A percentile compares a stretch with the other conserved stretches of the same genome.
Conservation (phyloP, 2,888 invertebrate genomes). For the Charanyca ferruginea region DNA sequence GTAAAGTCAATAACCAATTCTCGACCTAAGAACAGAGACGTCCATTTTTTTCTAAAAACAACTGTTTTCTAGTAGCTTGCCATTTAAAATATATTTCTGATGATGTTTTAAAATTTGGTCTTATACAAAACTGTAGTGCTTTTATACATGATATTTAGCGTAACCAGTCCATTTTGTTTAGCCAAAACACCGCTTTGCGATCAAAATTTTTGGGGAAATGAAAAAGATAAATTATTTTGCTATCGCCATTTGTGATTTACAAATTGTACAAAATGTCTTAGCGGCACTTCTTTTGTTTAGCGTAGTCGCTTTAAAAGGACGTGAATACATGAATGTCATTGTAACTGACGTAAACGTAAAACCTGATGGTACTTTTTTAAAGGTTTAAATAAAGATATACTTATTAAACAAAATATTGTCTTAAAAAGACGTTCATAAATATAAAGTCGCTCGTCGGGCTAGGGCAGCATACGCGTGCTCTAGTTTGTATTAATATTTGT, state of each 20-base stretch:
- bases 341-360: slow-evolving; percentile 70
- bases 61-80: slow-evolving; percentile 88
- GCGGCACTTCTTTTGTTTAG: slow-evolving; percentile 76
- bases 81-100: slow-evolving; percentile 90
- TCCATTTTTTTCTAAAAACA: slow-evolving; percentile 90
- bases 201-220: slow-evolving; percentile 77
- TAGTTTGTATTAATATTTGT: slow-evolving; percentile 74
- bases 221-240: slow-evolving; percentile 85
- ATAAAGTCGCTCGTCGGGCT: slow-evolving; percentile 76
- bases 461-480: slow-evolving; percentile 76
- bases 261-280: slow-evolving; percentile 76
- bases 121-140: slow-evolving; percentile 90
- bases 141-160: slow-evolving; percentile 89
- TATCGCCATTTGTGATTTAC: slow-evolving; percentile 82
- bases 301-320: slow-evolving; percentile 82
- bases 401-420: slow-evolving; percentile 79
- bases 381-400: slow-evolving; percentile 74
- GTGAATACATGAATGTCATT: slow-evolving; percentile 71
- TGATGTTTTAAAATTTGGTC: slow-evolving; percentile 87
- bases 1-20: slow-evolving; percentile 85
- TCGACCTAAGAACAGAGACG: slow-evolving; percentile 90
- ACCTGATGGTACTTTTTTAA: slow-evolving; percentile 81
- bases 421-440: slow-evolving; percentile 81
- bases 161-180: slow-evolving; percentile 91
- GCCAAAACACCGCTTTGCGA: slow-evolving; percentile 89